Percentiles rank a stretch among this genome's conserved stretches.
Conservation (phyloP, 1,140 invertebrate species). For the Drosophila watanabei region DNA sequence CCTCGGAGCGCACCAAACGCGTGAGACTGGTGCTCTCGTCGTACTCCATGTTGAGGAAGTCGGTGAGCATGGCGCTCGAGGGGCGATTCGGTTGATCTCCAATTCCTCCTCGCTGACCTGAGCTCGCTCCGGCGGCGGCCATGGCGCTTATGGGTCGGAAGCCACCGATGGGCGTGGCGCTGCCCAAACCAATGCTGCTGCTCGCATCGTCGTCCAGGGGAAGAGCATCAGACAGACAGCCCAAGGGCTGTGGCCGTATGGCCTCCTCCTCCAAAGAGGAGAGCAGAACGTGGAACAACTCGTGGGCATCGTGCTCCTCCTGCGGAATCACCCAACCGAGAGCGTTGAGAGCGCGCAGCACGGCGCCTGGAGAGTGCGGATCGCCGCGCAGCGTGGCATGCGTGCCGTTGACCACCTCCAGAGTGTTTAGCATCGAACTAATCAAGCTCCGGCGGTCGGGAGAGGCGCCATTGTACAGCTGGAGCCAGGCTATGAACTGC, state of each 20-base stretch:
- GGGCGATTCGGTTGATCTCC: constrained; percentile 75
- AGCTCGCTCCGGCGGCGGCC: constrained; percentile 13
- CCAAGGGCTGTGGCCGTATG: constrained; percentile 86
- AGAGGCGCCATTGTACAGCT: constrained; percentile 86
- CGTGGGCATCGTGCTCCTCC: constrained; percentile 97
- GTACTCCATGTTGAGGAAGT: constrained; percentile 83
- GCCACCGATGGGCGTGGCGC: constrained; percentile 10
- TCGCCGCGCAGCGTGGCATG: constrained; percentile 90
- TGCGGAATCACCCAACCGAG: constrained; percentile 94
- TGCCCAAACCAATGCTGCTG: constrained; percentile 37
- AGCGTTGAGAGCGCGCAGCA: constrained; percentile 91
- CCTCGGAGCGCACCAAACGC: constrained; percentile 81
- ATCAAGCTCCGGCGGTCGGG: constrained; percentile 88
- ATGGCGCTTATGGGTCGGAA: constrained; percentile 22
- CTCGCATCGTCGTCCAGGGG: constrained; percentile 76
- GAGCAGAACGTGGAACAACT: constrained; percentile 94
- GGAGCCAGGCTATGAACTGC: constrained; percentile 93
- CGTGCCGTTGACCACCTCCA: constrained; percentile 92
- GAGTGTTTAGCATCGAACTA: constrained; percentile 88
- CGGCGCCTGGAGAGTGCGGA: constrained; percentile 90
- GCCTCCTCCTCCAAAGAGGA: constrained; percentile 95
- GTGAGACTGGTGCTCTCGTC: constrained; percentile 78
- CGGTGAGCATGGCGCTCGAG: constrained; percentile 82
- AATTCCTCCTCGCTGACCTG: constrained; percentile 37
- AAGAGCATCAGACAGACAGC: constrained; percentile 91